A percentile compares a stretch with the other conserved stretches of the same genome.
Conservation (phyloP, 2,888 invertebrate genomes). For the Choristoneura rosaceana region DNA sequence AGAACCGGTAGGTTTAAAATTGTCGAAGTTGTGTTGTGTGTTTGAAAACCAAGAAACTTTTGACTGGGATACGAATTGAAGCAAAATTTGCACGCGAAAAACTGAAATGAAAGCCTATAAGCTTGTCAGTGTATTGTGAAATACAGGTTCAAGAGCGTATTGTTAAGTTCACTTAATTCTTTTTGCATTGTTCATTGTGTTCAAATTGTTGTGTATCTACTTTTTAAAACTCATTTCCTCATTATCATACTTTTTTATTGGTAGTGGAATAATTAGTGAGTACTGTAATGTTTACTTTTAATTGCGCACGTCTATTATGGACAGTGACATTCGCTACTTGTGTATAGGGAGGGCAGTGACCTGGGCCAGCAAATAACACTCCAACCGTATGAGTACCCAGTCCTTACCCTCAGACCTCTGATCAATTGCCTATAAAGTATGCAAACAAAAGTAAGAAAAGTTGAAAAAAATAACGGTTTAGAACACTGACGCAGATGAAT, state of each 20-base stretch:
- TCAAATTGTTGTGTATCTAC: too few species aligned
- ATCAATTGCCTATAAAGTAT: neutral
- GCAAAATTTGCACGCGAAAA: too few species aligned
- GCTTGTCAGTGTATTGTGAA: too few species aligned
- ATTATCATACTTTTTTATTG: neutral
- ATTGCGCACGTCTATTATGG: neutral
- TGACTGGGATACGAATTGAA: too few species aligned
- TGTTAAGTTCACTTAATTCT: too few species aligned
- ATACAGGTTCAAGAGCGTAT: too few species aligned
- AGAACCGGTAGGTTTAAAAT: too few species aligned
- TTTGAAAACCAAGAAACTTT: too few species aligned
- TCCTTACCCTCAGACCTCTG: neutral
- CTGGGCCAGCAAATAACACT: slow-evolving; percentile 2
- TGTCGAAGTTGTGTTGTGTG: too few species aligned
- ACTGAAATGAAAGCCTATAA: too few species aligned
- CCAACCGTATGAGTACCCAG: neutral
- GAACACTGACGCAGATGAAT: neutral
- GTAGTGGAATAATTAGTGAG: too few species aligned
- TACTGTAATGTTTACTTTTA: slow-evolving; percentile 1
- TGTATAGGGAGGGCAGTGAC: slow-evolving; percentile 12
- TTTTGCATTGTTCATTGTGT: too few species aligned
- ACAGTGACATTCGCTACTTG: neutral
- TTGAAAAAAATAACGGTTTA: slow-evolving; percentile 16
- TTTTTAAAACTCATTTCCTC: neutral
- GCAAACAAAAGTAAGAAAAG: slow-evolving; percentile 1